These are phyloP conservation scores for Passer domesticus DNA, from an alignment of 2,113 vertebrate species.

Conservation along the genomic window DNA sequence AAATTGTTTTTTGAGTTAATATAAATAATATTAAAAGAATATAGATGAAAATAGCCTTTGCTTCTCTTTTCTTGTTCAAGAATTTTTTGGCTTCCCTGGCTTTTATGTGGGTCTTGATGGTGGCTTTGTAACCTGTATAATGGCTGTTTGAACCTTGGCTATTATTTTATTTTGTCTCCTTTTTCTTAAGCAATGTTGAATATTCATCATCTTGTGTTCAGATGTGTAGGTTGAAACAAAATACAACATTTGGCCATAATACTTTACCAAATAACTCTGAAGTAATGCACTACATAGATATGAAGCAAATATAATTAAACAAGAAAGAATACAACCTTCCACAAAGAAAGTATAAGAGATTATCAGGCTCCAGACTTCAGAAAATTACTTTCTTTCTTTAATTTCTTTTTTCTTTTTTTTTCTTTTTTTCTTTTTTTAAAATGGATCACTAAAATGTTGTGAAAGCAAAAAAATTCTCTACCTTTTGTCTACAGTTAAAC, in stretches of 20 bases:
- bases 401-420: background rate
- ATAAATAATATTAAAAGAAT: background rate
- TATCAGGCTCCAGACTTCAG: background rate
- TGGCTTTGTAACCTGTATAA: conserved; percentile 80
- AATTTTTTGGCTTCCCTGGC: conserved; percentile 67
- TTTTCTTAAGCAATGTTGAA: conserved; percentile 68
- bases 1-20: background rate
- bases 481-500: background rate
- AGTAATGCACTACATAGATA: background rate
- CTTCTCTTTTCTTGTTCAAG: conserved; percentile 76
- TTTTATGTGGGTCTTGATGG: conserved; percentile 63
- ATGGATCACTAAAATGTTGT: background rate
- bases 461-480: background rate
- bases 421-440: background rate
- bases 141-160: conserved; percentile 74
- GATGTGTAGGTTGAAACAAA: conserved; percentile 1
- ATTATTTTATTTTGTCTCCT: conserved; percentile 79
- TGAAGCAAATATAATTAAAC: background rate
- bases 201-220: conserved; percentile 21
- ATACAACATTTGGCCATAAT: background rate
- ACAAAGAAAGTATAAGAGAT: background rate
- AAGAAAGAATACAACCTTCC: background rate
- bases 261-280: background rate
- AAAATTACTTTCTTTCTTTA: background rate
- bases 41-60: conserved; percentile 70